Base-by-base conservation (phyloP, 2,113 vertebrate genomes). In the Hippocampus guttulatus region DNA sequence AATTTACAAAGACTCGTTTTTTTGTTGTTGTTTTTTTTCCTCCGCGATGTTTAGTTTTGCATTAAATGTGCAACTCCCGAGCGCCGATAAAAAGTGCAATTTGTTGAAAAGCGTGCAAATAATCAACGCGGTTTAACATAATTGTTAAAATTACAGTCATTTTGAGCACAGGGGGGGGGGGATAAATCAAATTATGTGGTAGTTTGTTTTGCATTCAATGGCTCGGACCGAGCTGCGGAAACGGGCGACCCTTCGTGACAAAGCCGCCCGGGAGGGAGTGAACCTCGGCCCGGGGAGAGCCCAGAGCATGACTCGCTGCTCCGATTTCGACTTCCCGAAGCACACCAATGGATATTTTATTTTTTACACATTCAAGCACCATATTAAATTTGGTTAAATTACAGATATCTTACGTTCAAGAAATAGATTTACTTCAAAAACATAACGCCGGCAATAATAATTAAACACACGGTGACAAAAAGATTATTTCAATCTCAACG, bases 251-350 rank as follows among this genome's bases (percentile, higher is more conserved):
- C 69, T 79, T 66, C 71, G 80, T 60, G 73, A 18, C 78, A 60
- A 71, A 71, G 75, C 76, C 73, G 81, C 71, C 90, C 86, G 89
- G 75, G 73, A 66, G 55, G 51, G 84, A 88, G 80, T 58, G 81
- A 79, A n/a, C 69, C 64, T 77, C 82, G 57, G 64, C 75, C 33
- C 66, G 84, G 86, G 74, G 70, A 43, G 14, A 70, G 55, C 45
- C 18, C 15, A 14, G 67, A 70, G 81, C 78, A 64, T 16, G 72
- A 18, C 54, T 33, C 79, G 66, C 54, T 1, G 1, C 25, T 61
- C 16, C 61, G 18, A 47, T 9, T 60, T 20, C 15, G 49, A 5
- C 11, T 45, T 21, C 1, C 10, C 33, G 20, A 57, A 65, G 2
- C 8, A 38, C 3, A 43, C 2, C 1, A 14, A 38, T 7, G n/a